Base-by-base conservation (phyloP, 2,797 vertebrate species). In the Bucorvus abyssinicus region DNA sequence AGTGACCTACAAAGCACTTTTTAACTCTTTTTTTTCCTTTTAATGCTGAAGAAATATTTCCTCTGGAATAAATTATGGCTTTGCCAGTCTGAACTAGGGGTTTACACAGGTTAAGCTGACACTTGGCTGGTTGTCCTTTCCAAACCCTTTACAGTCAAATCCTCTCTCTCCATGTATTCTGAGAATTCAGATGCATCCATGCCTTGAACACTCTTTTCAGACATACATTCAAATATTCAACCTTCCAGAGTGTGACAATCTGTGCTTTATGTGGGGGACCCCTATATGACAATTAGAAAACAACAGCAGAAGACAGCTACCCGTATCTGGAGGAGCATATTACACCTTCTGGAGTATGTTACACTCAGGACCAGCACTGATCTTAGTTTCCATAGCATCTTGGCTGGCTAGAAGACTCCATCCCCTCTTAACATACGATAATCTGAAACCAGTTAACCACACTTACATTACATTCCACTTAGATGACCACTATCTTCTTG, bases 401-500 rank as follows among this genome's bases (percentile, higher is more conserved):
- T 38, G 59, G 9, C 34, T 78, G 53, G 12, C 27, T 79, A 19
- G 18, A 68, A 81, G 34, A 29, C 26, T 7, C 5, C 11, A 55
- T 16, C 3, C 8, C 3, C 57, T 45, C 42, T 34, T 47, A 60
- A 38, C 7, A 26, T 36, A 44, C 0, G 0, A n/a, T 18, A 22
- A 49, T 23, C 45, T 68, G 23, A 61, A 30, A 18, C 3, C 10
- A 1, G 4, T 76, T 77, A 59, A 24, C 14, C 11, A 42, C 30
- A 15, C 16, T 53, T n/a, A 10, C 7, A 6, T 52, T 17, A 32
- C 6, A 47, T 86, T 50, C 15, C 38, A 23, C 20, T 56, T 34
- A 19, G 44, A 6, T 55, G 8, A 27, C 6, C 6, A 12, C 69
- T 55, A 4, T 21, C 7, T 76, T 10, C 24, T 47, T 60, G 14